Conservation (phyloP, 92 coral and sea anemone species). For the Zoanthus sociatus region DNA sequence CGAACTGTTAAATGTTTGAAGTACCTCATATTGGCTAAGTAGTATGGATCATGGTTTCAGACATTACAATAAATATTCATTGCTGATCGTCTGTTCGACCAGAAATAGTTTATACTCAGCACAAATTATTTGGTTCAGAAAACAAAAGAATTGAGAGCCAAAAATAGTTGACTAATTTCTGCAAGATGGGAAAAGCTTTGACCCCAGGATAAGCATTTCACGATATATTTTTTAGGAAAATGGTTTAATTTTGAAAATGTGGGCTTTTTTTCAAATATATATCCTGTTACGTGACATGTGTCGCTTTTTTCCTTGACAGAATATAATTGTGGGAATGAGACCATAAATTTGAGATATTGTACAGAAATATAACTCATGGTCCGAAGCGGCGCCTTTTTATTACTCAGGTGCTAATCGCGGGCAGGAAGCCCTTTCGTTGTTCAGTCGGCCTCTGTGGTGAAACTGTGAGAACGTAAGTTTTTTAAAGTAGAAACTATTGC, state of each 20-base stretch:
- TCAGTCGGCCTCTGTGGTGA: too few relatives aligned
- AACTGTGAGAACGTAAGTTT: too few relatives aligned
- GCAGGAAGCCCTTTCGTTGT: not conserved
- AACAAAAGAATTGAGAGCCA: too few relatives aligned
- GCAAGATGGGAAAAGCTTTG: too few relatives aligned
- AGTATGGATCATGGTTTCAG: conserved; percentile 4
- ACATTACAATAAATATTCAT: not conserved
- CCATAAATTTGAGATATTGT: conserved; percentile 12
- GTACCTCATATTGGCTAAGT: not conserved
- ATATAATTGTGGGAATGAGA: not conserved
- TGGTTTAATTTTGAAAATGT: not conserved
- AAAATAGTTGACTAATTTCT: too few relatives aligned
- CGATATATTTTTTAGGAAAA: too few relatives aligned
- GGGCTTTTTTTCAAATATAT: not conserved
- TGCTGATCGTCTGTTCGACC: not conserved
- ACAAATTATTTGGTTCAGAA: not conserved
- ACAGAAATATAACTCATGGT: conserved; percentile 1
- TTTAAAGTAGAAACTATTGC: too few relatives aligned
- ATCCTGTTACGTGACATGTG: not conserved
- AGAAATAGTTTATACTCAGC: too few relatives aligned
- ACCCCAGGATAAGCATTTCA: too few relatives aligned
- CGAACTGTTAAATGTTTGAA: conserved; percentile 25
- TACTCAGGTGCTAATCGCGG: not conserved
- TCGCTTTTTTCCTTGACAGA: not conserved
- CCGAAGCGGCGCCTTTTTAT: not conserved